Base-by-base conservation (phyloP, 1,140 invertebrate genomes). In the Adoxophyes honmai region DNA sequence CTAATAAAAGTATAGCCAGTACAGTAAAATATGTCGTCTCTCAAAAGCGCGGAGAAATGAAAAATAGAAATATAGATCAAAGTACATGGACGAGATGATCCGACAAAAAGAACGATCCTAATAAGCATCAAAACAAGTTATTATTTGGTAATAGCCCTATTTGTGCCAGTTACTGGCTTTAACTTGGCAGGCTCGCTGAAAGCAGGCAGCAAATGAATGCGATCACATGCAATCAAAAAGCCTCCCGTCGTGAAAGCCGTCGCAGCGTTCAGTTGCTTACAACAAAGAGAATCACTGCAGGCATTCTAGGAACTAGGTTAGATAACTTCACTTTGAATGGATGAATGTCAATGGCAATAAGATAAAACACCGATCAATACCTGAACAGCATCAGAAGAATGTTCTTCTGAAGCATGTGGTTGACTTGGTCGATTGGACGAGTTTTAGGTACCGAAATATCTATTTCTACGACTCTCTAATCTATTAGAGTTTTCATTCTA, bases 201-300 rank as follows among this genome's bases (percentile, higher is more conserved):
- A 13, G 42, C 10, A 11, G 10, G 42, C 42, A 44, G 10, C 11
- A 5, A 11, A 11, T 48, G 8, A n/a, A 13, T 13, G n/a, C n/a
- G 21, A 5, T 18, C 42, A 18, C 42, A 28, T 14, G 42, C 42
- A 48, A 48, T 8, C 42, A 48, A 10, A 21, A 28, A 36, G 34
- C 34, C 4, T 39, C 18, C 42, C 18, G 18, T 28, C 21, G 18
- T 28, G n/a, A 14, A 6, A 9, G 28, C 42, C 11, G 42, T 21
- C 11, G 42, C 42, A 48, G 36, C 42, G 11, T 48, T 48, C 42
- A 21, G 42, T 48, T 48, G 42, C 21, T 48, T 48, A n/a, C 18
- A 0, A 11, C 42, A 18, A 5, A 11, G 42, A 28, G 39, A 4
- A n/a, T 21, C 42, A 28, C 18, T 48, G 11, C 18, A 10, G 21